Evolutionary conservation across 2,888 invertebrate genomes (phyloP), one percentile per base, ranked within the genome.

Genomic region (Tortricodes alternella): DNA sequence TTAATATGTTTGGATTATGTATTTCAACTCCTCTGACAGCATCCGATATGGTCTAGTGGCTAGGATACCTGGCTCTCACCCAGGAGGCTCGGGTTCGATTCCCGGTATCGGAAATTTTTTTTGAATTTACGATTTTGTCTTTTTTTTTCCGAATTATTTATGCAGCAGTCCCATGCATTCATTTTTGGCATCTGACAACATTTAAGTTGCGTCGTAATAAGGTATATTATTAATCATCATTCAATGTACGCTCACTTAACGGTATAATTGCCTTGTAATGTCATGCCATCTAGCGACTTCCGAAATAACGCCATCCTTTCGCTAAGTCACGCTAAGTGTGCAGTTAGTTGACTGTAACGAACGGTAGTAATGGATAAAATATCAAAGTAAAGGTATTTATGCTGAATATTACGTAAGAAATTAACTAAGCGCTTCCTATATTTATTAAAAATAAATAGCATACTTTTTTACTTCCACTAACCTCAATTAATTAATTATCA

Each of bases 21-120:
- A 49, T 56, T 56, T 49, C 43, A 4, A 5, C 0, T 0, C 0
- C 0, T 0, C 1, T 0, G 0, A 0, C 8, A 49, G 7, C 5
- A 56, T 83, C 81, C 82, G 79, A 78, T 87, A 86, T 85, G 81
- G 85, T 85, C 85, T 87, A 85, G 83, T 85, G 85, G 86, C 78
- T 85, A 85, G 84, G 84, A 85, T 83, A 81, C 76, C 81, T 83
- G 60, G 56, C 56, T 56, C 56, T 56, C 56, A 56, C 56, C 56
- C 56, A 56, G 56, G 56, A 56, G 85, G 85, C 83, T 80, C 87
- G 83, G 86, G 85, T 88, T 84, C 83, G 82, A 86, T 85, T 86
- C 83, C 83, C 84, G 84, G 85, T 85, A 84, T 74, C 80, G 84
- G 84, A 85, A 84, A 23, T 29, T 19, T 23, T 50, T 56, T 56